Base-by-base conservation (phyloP, 92 coral and sea anemone species). In the Muricea muricata region DNA sequence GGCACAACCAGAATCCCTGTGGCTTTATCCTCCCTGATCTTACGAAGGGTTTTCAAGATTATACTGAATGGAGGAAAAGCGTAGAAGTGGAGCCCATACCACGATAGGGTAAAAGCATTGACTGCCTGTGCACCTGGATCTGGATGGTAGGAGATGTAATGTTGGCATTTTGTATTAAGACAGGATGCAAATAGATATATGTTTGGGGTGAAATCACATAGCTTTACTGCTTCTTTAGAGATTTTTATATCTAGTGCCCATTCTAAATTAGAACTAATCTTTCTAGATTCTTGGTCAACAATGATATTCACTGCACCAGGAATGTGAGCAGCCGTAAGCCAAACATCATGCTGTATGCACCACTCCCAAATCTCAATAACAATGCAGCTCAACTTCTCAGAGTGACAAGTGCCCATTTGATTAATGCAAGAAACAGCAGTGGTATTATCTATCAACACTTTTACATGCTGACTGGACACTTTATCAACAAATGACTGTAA, bases 361-460 rank as follows among this genome's bases (percentile, higher is more conserved):
- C n/a, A n/a, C n/a, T n/a, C 56, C 79, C 79, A 73, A 73, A 73
- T 73, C 46, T 48, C 55, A 34, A 2, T 33, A 2, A 73, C 18
- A 73, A 73, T 40, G 18, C 21, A 13, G 17, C 35, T 73, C 35
- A 73, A 34, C 55, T 73, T 48, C 5, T 23, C 14, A n/a, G 79
- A 73, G 28, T 73, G 61, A 46, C 79, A 73, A 34, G 79, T 73
- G 14, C 79, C 66, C 79, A 73, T 73, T 48, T 73, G 79, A 73
- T 73, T 41, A 34, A 73, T 73, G 41, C 79, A 73, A 25, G 79
- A 73, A n/a, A 73, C 55, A 17, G 48, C 0, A 12, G 61, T 73
- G 35, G 61, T 73, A 60, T 73, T 73, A 73, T 73, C 79, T 40
- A 73, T 48, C 46, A 73, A 48, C 29, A 73, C 79, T 73, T 73